A percentile compares a stretch with the other conserved stretches of the same genome.
These are phyloP conservation scores for Epirrita christyi DNA, from an alignment of 2,888 invertebrate species.

Conservation along the genomic window DNA sequence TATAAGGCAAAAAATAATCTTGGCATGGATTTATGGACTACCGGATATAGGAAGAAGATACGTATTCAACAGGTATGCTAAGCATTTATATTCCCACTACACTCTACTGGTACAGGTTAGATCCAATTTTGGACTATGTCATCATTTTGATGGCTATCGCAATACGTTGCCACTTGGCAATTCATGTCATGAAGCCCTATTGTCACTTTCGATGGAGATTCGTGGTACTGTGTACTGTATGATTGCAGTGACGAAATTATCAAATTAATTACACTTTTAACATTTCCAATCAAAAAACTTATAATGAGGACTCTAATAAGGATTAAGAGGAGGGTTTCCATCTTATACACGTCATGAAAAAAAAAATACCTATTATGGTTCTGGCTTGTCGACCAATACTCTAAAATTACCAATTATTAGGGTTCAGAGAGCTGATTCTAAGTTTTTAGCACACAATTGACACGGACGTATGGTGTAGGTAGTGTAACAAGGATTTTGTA, in stretches of 20 bases:
- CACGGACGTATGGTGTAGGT: too few species aligned
- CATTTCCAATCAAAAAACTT: not conserved
- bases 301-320: not conserved
- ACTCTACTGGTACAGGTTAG: too few species aligned
- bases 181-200: slow-evolving; percentile 53
- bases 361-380: too few species aligned
- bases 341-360: too few species aligned
- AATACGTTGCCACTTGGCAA: slow-evolving; percentile 45
- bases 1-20: slow-evolving; percentile 4
- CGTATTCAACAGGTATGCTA: slow-evolving; percentile 19
- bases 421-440: too few species aligned
- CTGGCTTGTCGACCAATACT: too few species aligned
- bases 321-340: too few species aligned
- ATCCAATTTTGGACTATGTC: slow-evolving; percentile 14
- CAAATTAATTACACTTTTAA: not conserved
- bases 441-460: too few species aligned
- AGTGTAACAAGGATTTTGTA: too few species aligned
- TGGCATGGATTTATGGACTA: not conserved
- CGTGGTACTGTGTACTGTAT: slow-evolving; percentile 37
- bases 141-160: slow-evolving; percentile 23
- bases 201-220: slow-evolving; percentile 62
- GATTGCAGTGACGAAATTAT: slow-evolving; percentile 23
- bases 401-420: too few species aligned
- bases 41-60: slow-evolving; percentile 1
- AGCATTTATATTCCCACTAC: slow-evolving; percentile 15